Evolutionary conservation across 2,888 invertebrate species (phyloP).

Genomic region (Vandiemenella viatica): DNA sequence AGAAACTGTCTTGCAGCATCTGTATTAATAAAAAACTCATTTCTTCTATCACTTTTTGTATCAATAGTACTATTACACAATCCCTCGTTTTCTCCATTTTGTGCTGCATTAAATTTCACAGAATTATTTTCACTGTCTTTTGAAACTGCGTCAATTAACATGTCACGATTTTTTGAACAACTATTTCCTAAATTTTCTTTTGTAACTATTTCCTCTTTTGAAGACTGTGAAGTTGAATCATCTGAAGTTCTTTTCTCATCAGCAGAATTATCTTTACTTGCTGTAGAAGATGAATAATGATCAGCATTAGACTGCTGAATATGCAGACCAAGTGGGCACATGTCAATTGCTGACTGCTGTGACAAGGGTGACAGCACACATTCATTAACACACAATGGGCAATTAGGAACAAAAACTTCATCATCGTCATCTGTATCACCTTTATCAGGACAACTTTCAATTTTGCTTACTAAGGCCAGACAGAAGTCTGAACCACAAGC

Average conservation of each 20-base stretch:
- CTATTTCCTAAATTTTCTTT: constrained; percentile 22
- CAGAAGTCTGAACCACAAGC: constrained; percentile 65
- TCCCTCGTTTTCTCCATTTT: constrained; percentile 2
- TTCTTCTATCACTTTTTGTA: constrained; percentile 32
- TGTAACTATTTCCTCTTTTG: constrained; percentile 25
- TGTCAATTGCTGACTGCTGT: constrained; percentile 44
- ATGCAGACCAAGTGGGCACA: constrained; percentile 45
- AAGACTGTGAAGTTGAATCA: constrained; percentile 38
- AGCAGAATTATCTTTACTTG: constrained; percentile 35
- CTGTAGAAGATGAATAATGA: constrained; percentile 37
- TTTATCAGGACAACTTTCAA: constrained; percentile 26
- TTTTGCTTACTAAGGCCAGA: constrained; percentile 51
- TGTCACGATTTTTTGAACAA: neutral
- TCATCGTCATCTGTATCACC: constrained; percentile 38
- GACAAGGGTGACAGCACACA: constrained; percentile 41
- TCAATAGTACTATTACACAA: constrained; percentile 29
- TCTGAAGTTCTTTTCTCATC: constrained; percentile 38
- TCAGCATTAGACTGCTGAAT: constrained; percentile 41
- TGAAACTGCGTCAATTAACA: neutral
- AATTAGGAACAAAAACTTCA: constrained; percentile 46
- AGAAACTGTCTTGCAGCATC: constrained; percentile 63
- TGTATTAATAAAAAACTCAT: constrained; percentile 60
- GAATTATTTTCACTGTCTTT: neutral
- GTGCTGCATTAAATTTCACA: neutral
- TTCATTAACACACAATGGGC: constrained; percentile 45